Evolutionary conservation across 1,140 invertebrate species (phyloP), one percentile per base, ranked within the genome.

Genomic region (Holcopasites calliopsidis): DNA sequence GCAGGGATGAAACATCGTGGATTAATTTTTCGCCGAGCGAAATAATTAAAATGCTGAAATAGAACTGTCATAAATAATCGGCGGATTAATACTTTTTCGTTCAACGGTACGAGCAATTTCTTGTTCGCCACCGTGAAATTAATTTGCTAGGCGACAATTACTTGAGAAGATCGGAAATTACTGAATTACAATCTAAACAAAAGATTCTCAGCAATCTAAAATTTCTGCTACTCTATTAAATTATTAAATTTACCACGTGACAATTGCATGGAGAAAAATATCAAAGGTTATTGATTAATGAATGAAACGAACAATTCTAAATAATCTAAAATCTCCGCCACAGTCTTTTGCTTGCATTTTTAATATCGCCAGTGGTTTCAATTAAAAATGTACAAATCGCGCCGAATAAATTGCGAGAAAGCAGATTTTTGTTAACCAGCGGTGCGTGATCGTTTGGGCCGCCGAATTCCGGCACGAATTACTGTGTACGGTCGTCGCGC

Each of bases 381-480:
- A 40, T 54, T 54, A n/a, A 38, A 10, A 28, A 68, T 13, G 38
- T 42, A 38, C n/a, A 26, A 55, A 28, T 69, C 16, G 18, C 3
- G 10, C 10, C 13, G 52, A 57, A 57, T 26, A 33, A 72, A 64
- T 16, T 21, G 16, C 21, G n/a, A 49, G 16, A 33, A 44, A 23
- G 13, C 40, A 38, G 26, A 38, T 47, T 69, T 31, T 38, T 50
- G 57, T 72, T 57, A 65, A 55, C 18, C 23, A 21, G 11, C 3
- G 60, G 21, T 28, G 35, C n/a, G 61, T 28, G 42, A 50, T 40
- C 55, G 26, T 70, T 26, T 42, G 8, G 68, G 80, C 74, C 70
- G 49, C 49, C 66, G 65, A 68, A 78, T n/a, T 42, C 35, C 58
- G 61, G 54, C 54, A 23, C 58, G 74, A 84, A 73, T 84, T 73